phyloP scores from a whole-genome alignment of 2,888 invertebrate genomes.

The Adelphocoris suturalis region DNA sequence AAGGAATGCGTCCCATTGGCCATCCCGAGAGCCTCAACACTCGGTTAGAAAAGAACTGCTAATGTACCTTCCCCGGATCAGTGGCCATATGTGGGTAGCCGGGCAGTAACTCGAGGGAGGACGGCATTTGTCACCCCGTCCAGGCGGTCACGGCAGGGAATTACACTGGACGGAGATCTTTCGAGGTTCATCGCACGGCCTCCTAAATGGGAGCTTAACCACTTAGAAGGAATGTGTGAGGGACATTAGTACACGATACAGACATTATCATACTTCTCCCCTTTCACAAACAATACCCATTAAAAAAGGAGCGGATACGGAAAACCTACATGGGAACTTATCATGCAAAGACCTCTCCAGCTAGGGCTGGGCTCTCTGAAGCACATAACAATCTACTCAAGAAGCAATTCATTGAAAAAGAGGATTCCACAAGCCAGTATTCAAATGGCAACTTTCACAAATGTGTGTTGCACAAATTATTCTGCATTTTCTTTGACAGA shows the following conservation, averaged over 20 bases:
- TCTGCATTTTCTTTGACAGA: too few relatives aligned
- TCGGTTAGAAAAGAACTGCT: conserved; percentile 42
- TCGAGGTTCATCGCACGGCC: conserved; percentile 35
- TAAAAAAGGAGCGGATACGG: conserved; percentile 46
- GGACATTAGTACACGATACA: conserved; percentile 51
- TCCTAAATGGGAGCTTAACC: conserved; percentile 27
- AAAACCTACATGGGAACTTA: not conserved
- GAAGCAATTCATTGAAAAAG: not conserved
- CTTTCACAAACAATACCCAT: conserved; percentile 51
- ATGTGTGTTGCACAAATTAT: too few relatives aligned
- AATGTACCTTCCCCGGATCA: conserved; percentile 41
- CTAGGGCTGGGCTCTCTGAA: not conserved
- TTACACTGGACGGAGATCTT: not conserved
- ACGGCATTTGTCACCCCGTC: conserved; percentile 53
- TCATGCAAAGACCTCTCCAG: not conserved
- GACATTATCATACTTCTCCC: conserved; percentile 49
- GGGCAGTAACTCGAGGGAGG: conserved; percentile 20
- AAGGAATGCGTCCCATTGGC: conserved; percentile 24
- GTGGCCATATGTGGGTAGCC: conserved; percentile 53
- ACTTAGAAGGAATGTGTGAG: conserved; percentile 52
- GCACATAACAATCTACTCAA: not conserved
- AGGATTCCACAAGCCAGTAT: too few relatives aligned
- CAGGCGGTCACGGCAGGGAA: not conserved
- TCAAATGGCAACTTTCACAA: too few relatives aligned
- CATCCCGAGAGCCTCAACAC: not conserved